phyloP scores from a whole-genome alignment of 2,888 invertebrate genomes.

The Digitonthophagus gazella region DNA sequence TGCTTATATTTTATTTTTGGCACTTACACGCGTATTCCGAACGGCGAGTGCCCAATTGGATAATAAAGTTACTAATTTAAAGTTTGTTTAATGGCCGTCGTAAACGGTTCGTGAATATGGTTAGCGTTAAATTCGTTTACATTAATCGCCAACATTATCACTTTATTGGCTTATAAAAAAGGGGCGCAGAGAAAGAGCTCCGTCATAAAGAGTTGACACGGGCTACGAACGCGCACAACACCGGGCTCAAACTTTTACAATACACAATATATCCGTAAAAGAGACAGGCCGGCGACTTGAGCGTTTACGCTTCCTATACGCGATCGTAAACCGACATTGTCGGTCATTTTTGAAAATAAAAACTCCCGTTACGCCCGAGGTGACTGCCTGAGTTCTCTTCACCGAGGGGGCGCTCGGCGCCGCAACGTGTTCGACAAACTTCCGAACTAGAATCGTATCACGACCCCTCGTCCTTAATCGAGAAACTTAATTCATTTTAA shows the following conservation, averaged over 20 bases:
- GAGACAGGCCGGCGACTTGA: neutral
- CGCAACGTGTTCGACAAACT: neutral
- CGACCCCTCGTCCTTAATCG: neutral
- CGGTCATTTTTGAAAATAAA: neutral
- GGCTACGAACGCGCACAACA: neutral
- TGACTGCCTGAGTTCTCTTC: neutral
- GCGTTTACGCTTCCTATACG: neutral
- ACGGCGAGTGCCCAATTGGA: neutral
- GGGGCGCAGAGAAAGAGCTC: neutral
- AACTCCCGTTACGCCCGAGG: neutral
- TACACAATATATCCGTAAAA: neutral
- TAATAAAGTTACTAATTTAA: neutral
- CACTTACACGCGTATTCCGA: neutral
- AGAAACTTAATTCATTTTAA: neutral
- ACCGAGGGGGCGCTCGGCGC: neutral
- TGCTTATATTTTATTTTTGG: neutral
- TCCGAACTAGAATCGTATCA: neutral
- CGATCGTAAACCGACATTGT: neutral
- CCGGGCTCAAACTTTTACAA: neutral
- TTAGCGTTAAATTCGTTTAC: neutral
- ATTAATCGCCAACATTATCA: neutral
- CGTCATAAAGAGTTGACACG: neutral
- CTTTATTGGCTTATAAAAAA: neutral
- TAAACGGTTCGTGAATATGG: neutral
- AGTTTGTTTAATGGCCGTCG: neutral